Evolutionary conservation across 2,888 invertebrate species (phyloP), one percentile per base, ranked within the genome.

Genomic region (Thumatha senex): DNA sequence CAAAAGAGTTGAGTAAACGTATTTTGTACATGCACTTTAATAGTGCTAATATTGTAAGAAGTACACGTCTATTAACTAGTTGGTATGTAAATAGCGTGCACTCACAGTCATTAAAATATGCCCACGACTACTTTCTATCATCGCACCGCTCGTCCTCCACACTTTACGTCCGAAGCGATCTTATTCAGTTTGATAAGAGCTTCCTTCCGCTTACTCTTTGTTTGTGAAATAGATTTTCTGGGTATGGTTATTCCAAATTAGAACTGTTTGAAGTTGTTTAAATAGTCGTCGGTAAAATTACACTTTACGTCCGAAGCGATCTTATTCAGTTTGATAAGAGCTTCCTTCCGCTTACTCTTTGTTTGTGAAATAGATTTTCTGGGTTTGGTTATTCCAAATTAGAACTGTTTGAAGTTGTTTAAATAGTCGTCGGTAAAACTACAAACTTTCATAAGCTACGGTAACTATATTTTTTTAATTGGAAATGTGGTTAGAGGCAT

Each of bases 1-100:
- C 65, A 65, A 63, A 63, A 64, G 61, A 67, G 70, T 66, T 49
- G 44, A 58, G 51, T 54, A 54, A 39, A 58, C 51, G 59, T 24
- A 24, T 24, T 2, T 24, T 65, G 72, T 70, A 72, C 67, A 62
- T 59, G 60, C 60, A 60, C 61, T 58, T 4, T 24, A 24, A 63
- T 56, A 46, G 41, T 50, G 51, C 54, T 61, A 62, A 62, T 59
- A 56, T 61, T 55, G 40, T 29, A 7, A 1, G 12, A 30, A 9
- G n/a, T 10, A 18, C 48, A 12, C 29, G 5, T 5, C 18, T 24
- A 24, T 5, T 5, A 24, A 38, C 8, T 18, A 11, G 7, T 35
- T 0, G 5, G 18, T 24, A 24, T 2, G 18, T 24, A 24, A 2
- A 2, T 35, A 24, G 18, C 10, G 10, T 10, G 10, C 1, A 33